A percentile compares a stretch with the other conserved stretches of the same genome.
Evolutionary conservation across 2,797 vertebrate species (phyloP).

Genomic region (Microtus californicus): DNA sequence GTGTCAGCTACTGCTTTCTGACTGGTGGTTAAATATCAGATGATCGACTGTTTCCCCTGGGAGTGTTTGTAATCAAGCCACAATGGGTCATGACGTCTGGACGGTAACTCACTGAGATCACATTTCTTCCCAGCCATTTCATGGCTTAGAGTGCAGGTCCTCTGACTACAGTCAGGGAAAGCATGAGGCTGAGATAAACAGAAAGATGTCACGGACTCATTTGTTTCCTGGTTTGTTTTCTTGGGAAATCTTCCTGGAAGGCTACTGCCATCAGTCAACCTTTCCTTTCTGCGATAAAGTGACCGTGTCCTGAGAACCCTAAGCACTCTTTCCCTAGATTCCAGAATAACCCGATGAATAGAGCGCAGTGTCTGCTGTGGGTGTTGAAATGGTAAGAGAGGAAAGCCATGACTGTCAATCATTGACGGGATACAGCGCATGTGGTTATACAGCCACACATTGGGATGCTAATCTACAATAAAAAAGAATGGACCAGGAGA

Average conservation of each 20-base stretch:
- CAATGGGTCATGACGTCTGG: neutral
- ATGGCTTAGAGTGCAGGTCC: neutral
- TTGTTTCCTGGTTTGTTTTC: slow-evolving; percentile 3
- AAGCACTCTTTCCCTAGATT: neutral
- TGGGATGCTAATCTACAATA: neutral
- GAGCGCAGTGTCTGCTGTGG: neutral
- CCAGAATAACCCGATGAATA: neutral
- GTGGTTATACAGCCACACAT: neutral
- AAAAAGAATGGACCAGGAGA: neutral
- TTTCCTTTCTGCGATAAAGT: neutral
- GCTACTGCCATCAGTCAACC: neutral
- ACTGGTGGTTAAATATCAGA: neutral
- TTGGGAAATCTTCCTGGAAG: neutral
- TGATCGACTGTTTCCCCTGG: neutral
- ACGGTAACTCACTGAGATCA: neutral
- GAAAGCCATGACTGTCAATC: neutral
- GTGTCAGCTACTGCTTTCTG: neutral
- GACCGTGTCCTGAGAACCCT: slow-evolving; percentile 1
- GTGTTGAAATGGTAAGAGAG: neutral
- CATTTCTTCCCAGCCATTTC: neutral
- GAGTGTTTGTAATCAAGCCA: neutral
- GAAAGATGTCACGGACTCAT: neutral
- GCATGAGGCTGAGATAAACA: neutral
- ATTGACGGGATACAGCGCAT: neutral
- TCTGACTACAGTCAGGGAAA: neutral